phyloP scores from a whole-genome alignment of 2,888 invertebrate species.

The Folsomia manolachei region DNA sequence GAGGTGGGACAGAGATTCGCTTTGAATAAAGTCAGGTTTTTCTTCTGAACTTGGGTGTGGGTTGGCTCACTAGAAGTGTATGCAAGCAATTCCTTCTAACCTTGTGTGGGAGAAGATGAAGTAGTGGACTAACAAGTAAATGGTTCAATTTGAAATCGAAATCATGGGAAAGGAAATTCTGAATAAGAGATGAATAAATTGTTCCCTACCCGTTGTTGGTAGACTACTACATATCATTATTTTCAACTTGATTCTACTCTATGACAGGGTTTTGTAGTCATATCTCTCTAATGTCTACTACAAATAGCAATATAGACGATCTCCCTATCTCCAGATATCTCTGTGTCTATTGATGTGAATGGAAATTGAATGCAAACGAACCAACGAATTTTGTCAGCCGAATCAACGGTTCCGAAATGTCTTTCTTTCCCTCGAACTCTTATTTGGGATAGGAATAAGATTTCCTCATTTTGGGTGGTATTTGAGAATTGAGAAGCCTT shows the following conservation, averaged over 20 bases:
- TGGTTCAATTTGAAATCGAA: no score
- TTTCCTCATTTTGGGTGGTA: not conserved
- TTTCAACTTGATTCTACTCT: no score
- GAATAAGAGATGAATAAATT: not conserved
- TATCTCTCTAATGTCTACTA: not conserved
- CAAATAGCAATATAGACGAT: no score
- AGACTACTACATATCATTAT: no score
- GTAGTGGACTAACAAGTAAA: not conserved
- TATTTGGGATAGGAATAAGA: not conserved
- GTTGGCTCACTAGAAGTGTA: no score
- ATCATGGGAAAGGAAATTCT: not conserved
- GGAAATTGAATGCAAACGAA: constrained; percentile 7
- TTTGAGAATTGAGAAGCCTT: not conserved
- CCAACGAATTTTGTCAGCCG: not conserved
- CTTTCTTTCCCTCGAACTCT: no score
- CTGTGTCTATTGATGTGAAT: constrained; percentile 10
- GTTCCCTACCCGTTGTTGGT: no score
- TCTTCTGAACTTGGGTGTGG: no score
- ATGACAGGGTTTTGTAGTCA: no score
- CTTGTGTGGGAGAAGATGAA: not conserved
- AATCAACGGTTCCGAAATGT: not conserved
- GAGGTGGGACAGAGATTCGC: not conserved
- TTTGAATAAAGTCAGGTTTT: no score
- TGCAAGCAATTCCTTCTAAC: no score
- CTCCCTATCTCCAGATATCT: not conserved